Base-by-base conservation (phyloP, 2,113 vertebrate species). In the Colistium nudipinnis region DNA sequence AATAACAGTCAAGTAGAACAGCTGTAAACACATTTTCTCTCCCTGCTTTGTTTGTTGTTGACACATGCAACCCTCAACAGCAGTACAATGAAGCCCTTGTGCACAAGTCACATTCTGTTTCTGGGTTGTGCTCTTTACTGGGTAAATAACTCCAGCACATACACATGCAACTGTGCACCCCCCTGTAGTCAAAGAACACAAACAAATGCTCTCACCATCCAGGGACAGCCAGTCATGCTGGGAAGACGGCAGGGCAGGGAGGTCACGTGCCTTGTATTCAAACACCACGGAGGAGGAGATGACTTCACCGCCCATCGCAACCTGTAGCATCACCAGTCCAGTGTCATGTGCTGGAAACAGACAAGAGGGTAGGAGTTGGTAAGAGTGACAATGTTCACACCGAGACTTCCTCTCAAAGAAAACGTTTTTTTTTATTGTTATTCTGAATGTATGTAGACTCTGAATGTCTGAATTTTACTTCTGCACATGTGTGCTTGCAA, bases 241-340 rank as follows among this genome's bases (percentile, higher is more conserved):
- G 45, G 98, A 97, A 45, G 97, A 98, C 16, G 98, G 97, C 88
- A 98, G 94, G 4, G 96, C 94, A 39, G 98, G 96, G 73, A 98
- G 92, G 27, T 96, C 96, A 25, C 98, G 95, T 1, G 98, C 96
- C 90, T 98, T 98, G 87, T 99, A 99, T 87, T 99, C 97, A 90
- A 99, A 99, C 81, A 99, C 96, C 92, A 98, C 97, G 0, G 98
- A 99, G 80, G 96, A 98, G 79, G 98, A 99, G 93, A 98, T 96
- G 86, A 98, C 95, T 88, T 98, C 96, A 84, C 94, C 96, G 62
- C 97, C 97, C 94, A 96, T 97, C 81, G 96, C 96, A 72, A 99
- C 98, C 93, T 99, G 98, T 82, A 99, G 94, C 84, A 96, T 98
- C 92, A 99, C 98, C 2, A 99, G 94, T 79, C 98, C 98, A 52